Conservation (phyloP, 2,888 invertebrate genomes). For the Alentia gelatinosa region DNA sequence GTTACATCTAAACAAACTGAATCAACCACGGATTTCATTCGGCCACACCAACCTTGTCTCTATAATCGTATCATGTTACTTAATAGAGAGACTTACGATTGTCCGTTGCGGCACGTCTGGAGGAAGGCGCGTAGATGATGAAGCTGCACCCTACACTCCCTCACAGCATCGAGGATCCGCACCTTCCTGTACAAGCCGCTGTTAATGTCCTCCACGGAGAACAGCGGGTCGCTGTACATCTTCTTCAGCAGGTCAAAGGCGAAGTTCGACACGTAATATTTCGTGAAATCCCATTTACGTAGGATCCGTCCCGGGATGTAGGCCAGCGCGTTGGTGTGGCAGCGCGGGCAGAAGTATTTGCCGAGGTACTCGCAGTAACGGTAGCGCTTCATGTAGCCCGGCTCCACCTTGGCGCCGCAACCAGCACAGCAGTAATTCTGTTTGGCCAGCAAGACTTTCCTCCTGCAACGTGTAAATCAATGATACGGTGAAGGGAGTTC, state of each 20-base stretch:
- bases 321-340: conserved; percentile 89
- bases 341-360: conserved; percentile 92
- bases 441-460: conserved; percentile 85
- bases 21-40: too few species aligned
- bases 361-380: conserved; percentile 92
- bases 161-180: conserved; percentile 84
- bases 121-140: conserved; percentile 87
- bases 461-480: conserved; percentile 80
- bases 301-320: conserved; percentile 84
- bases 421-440: conserved; percentile 92
- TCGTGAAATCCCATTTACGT: conserved; percentile 83
- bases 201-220: conserved; percentile 88
- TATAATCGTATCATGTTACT: too few species aligned
- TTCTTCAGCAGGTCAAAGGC: conserved; percentile 88
- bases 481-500: too few species aligned
- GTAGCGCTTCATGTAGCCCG: conserved; percentile 86
- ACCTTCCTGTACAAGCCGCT: conserved; percentile 84
- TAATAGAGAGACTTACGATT: conserved; percentile 29
- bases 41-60: too few species aligned
- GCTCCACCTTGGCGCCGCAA: conserved; percentile 90
- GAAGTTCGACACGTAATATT: conserved; percentile 91
- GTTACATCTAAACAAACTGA: too few species aligned
- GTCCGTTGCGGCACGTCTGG: conserved; percentile 85
- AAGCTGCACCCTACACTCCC: conserved; percentile 85
- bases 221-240: conserved; percentile 89